Base-by-base conservation (phyloP, 2,888 invertebrate genomes). In the Agriopis aurantiaria region DNA sequence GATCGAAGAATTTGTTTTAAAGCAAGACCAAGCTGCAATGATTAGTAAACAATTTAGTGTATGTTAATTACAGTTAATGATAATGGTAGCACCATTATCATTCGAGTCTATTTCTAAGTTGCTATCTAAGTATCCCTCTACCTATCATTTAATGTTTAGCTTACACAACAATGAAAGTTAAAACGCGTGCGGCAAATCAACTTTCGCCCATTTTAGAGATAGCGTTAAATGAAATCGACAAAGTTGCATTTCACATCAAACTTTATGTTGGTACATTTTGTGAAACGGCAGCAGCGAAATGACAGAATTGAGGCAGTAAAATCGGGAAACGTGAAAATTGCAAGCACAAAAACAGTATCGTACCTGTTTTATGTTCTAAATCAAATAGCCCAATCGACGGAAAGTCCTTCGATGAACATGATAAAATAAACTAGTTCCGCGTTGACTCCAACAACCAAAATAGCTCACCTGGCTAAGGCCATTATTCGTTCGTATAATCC, bases 391-490 rank as follows among this genome's bases (percentile, higher is more conserved):
- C 82, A 85, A 88, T 71, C 75, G 83, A 83, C 86, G 86, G 81
- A 88, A 87, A 88, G 88, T 91, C 90, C 91, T 90, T 91, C 90
- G 90, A 88, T 84, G 88, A 87, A 85, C 85, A 91, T 88, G 88
- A 89, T 90, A 90, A 91, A 91, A 90, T 88, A 91, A 90, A 91
- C 89, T 89, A 92, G 91, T 93, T 93, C 93, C 93, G 93, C 85
- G 92, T 93, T 92, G 92, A 92, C 91, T 91, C 87, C 89, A 93
- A 89, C 92, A 92, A 92, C 92, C 85, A 90, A 93, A 93, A 94
- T 93, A 94, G 90, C 94, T 93, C 89, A 94, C 94, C 94, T 94
- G 91, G 94, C 94, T 94, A 94, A 93, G 91, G 94, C 94, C 94
- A 94, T 94, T 89, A 92, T 93, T 90, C 91, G 88, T 90, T 92